Evolutionary conservation across 2,113 vertebrate genomes (phyloP), one percentile per base, ranked within the genome.

Genomic region (Lophotis ruficrista): DNA sequence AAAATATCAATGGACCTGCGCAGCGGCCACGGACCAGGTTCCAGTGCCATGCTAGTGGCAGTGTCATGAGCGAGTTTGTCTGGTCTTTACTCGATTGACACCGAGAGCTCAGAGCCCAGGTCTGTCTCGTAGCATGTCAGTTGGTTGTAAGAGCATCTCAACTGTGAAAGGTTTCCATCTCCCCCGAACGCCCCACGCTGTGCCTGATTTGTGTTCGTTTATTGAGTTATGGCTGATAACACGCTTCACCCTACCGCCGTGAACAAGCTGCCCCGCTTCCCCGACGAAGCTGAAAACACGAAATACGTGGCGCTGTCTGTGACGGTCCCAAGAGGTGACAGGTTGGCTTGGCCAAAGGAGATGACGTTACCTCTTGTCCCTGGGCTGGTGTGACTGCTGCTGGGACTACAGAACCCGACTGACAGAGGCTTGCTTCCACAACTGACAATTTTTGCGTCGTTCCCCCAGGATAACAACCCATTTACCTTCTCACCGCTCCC

Each of bases 401-500:
- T 62, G 87, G 72, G 58, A 7, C 45, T 14, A 3, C 57, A 21
- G 10, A 64, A 25, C 50, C 54, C 1, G 0, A 1, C 6, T 35
- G 30, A 5, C 23, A 31, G 28, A 41, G 53, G 30, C 13, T 18
- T 16, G 33, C 28, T 82, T 77, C 58, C 68, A 83, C 35, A 43
- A 9, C 14, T 21, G 21, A 16, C 4, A 24, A 12, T 19, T 50
- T 61, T 17, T 62, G 65, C 30, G 5, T 41, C 2, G 0, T 51
- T 62, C 82, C 47, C 4, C 12, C 14, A 1, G 27, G 27, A 10
- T 7, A 33, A 8, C 6, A 9, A 31, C 7, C 53, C 31, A 0
- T 17, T 17, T 10, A 19, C 68, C n/a, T 82, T 7, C 7, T 4
- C 76, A 16, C 43, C 0, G 0, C 41, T 37, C 20, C 1, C 1